phyloP scores from a whole-genome alignment of 2,888 invertebrate species.

The Drosophila mimetica region DNA sequence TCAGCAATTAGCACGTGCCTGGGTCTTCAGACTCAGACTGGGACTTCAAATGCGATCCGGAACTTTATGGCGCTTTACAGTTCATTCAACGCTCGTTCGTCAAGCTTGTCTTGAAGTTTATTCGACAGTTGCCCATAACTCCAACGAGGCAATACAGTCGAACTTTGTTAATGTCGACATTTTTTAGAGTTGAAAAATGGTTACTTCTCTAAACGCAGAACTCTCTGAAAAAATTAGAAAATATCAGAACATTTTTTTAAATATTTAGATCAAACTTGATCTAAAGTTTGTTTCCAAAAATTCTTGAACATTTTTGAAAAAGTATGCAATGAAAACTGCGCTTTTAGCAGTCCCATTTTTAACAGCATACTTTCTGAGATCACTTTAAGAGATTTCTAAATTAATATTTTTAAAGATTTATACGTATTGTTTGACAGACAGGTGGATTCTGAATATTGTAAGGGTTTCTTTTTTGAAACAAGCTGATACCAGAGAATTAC shows the following conservation, averaged over 20 bases:
- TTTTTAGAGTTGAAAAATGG: neutral
- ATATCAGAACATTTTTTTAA: too few species aligned
- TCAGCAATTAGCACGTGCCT: constrained; percentile 80
- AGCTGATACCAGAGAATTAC: too few species aligned
- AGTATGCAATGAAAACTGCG: neutral
- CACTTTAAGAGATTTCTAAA: neutral
- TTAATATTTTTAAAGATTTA: too few species aligned
- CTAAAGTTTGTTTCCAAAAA: neutral
- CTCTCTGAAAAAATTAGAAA: neutral
- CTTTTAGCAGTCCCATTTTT: neutral
- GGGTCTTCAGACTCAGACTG: constrained; percentile 12
- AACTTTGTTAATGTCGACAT: neutral
- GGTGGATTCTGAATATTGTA: too few species aligned
- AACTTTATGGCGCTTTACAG: constrained; percentile 74
- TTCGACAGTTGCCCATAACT: constrained; percentile 33
- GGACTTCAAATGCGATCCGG: constrained; percentile 47
- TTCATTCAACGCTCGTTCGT: constrained; percentile 58
- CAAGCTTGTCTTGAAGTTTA: constrained; percentile 45
- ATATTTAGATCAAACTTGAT: too few species aligned
- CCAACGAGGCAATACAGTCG: neutral
- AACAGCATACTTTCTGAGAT: neutral
- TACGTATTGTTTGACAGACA: too few species aligned
- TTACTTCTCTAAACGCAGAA: too few species aligned
- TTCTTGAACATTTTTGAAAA: neutral
- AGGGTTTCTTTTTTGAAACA: too few species aligned